phyloP scores from a whole-genome alignment of 1,140 invertebrate genomes.

The Lysiphlebus fabarum region DNA sequence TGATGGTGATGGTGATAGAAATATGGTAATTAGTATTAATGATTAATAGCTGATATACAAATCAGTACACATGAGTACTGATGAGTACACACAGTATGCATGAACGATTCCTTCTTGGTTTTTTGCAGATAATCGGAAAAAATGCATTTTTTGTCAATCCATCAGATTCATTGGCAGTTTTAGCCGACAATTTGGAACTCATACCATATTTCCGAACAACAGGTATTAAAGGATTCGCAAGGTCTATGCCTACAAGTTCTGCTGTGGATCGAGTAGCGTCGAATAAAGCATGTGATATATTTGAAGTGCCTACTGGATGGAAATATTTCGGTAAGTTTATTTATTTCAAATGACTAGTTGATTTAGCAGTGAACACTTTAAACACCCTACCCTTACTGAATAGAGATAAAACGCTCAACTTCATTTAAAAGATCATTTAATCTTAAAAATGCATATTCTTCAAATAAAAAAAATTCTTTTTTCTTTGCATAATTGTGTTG shows the following conservation, averaged over 20 bases:
- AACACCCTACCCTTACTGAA: too few species aligned
- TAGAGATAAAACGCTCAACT: too few species aligned
- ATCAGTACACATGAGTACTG: constrained; percentile 3
- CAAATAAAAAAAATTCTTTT: too few species aligned
- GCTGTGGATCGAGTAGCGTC: constrained; percentile 92
- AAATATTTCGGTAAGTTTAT: constrained; percentile 69
- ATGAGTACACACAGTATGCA: not conserved
- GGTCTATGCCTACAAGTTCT: constrained; percentile 98
- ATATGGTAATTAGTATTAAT: constrained; percentile 42
- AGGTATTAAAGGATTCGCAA: constrained; percentile 86
- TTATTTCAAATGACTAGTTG: not conserved
- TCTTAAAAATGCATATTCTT: too few species aligned
- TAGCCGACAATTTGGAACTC: constrained; percentile 85
- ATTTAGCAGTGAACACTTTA: not conserved
- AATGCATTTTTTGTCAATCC: constrained; percentile 98
- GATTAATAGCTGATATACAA: too few species aligned
- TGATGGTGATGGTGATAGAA: constrained; percentile 88
- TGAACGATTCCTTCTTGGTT: constrained; percentile 9
- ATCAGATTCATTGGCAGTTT: constrained; percentile 93
- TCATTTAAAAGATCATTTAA: too few species aligned
- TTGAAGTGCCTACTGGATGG: constrained; percentile 96
- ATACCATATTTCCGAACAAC: constrained; percentile 93
- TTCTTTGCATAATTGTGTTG: too few species aligned
- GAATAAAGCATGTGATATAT: constrained; percentile 72
- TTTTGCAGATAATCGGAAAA: constrained; percentile 80